Evolutionary conservation across 2,888 invertebrate species (phyloP).

Genomic region (Acleris emargana): DNA sequence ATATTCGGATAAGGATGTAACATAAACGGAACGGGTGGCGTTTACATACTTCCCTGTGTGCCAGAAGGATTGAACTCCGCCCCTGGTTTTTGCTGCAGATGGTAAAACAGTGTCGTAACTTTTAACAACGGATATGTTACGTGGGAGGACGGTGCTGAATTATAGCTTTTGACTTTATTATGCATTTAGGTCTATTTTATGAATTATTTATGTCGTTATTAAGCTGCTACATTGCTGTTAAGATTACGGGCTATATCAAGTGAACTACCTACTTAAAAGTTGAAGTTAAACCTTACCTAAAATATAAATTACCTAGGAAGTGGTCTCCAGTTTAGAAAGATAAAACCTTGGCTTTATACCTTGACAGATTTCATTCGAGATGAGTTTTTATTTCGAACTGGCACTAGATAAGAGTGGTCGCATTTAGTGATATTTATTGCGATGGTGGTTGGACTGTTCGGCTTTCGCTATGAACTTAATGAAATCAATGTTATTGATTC

Average conservation of each 20-base stretch:
- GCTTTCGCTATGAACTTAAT: too few relatives aligned
- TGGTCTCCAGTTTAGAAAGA: too few relatives aligned
- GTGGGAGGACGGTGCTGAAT: slow-evolving; percentile 63
- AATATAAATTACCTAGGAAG: too few relatives aligned
- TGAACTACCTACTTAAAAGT: too few relatives aligned
- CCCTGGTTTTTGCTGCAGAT: slow-evolving; percentile 32
- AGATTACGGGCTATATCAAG: slow-evolving; percentile 9
- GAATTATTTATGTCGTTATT: slow-evolving; percentile 60
- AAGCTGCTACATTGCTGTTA: slow-evolving; percentile 32
- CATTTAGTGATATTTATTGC: too few relatives aligned
- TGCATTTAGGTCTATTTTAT: slow-evolving; percentile 67
- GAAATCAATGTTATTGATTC: too few relatives aligned
- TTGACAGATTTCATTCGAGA: too few relatives aligned
- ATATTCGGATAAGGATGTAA: neutral
- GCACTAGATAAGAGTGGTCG: too few relatives aligned
- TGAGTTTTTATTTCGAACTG: too few relatives aligned
- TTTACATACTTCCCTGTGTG: slow-evolving; percentile 2
- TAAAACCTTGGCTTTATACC: too few relatives aligned
- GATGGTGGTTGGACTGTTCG: too few relatives aligned
- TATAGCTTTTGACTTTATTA: slow-evolving; percentile 64
- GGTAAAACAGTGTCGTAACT: slow-evolving; percentile 34
- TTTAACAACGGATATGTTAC: slow-evolving; percentile 35
- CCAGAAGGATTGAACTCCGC: slow-evolving; percentile 21
- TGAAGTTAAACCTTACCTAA: too few relatives aligned
- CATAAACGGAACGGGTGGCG: slow-evolving; percentile 6